These are phyloP conservation scores for Anas capensis DNA, from an alignment of 2,797 vertebrate genomes.

Conservation along the genomic window DNA sequence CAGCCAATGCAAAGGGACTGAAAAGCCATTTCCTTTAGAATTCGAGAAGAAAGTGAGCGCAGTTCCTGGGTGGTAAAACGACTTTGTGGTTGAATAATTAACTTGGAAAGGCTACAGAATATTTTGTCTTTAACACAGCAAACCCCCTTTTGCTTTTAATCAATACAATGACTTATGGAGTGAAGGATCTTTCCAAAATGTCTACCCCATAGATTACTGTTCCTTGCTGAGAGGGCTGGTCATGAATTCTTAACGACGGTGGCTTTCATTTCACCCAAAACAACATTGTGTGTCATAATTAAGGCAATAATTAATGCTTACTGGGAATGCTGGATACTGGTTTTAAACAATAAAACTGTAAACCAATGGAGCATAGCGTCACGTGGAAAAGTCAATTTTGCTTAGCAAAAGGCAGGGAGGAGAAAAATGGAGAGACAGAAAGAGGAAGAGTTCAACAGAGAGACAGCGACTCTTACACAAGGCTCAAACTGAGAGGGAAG, in stretches of 20 bases:
- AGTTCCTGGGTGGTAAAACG: conserved; percentile 53
- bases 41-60: conserved; percentile 50
- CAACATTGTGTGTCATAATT: conserved; percentile 15
- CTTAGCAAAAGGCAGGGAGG: not conserved
- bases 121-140: conserved; percentile 33
- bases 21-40: conserved; percentile 28
- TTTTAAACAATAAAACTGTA: conserved; percentile 45
- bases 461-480: not conserved
- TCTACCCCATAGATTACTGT: conserved; percentile 11
- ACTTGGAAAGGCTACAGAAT: conserved; percentile 43
- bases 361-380: not conserved
- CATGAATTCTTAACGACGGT: conserved; percentile 12
- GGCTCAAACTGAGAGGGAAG: conserved; percentile 28
- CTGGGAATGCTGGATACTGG: not conserved
- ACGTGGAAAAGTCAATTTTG: not conserved
- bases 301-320: conserved; percentile 40
- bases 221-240: conserved; percentile 2
- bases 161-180: conserved; percentile 21
- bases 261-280: conserved; percentile 31
- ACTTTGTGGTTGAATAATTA: conserved; percentile 40
- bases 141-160: conserved; percentile 39
- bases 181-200: conserved; percentile 19
- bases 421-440: not conserved
- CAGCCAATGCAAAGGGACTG: not conserved
- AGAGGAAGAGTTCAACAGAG: not conserved